Base-by-base conservation (phyloP, 2,888 invertebrate species). In the Euphydryas editha region DNA sequence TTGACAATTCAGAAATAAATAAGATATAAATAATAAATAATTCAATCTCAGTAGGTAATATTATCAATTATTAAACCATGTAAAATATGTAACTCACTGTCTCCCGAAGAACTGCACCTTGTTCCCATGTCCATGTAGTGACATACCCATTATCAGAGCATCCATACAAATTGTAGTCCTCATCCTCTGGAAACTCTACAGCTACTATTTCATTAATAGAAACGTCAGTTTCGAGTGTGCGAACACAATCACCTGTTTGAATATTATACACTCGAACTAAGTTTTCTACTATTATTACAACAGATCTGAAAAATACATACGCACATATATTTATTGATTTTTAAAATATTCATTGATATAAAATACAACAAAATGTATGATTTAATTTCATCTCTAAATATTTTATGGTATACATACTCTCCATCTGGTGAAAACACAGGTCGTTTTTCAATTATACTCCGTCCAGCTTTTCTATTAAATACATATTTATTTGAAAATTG, bases 381-480 rank as follows among this genome's bases (percentile, higher is more conserved):
- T 0, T 21, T n/a, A 54, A 42, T 42, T 36, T 18, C 2, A 44
- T 42, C 11, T 37, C n/a, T 8, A 36, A 6, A 39, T 39, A 44
- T n/a, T n/a, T 15, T 15, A 15, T 44, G 6, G n/a, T 20, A 20
- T 70, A 86, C 91, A 77, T 81, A 93, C 93, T 90, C 87, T 81
- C 90, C 92, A 76, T 93, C 91, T 15, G 92, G 90, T 36, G 93
- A 90, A 81, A 93, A 92, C 70, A 88, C 75, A 54, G 93, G 92
- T 17, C 81, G 79, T 39, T 80, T 84, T 77, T 93, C 91, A 68
- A 92, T 90, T 59, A 93, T 86, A 85, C 87, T 92, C 74, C 87
- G 86, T 7, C 93, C 93, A 56, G 92, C 92, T 81, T 91, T 92
- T 78, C 92, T 84, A 61, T 77, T 81, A 74, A 92, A 85, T 47